A percentile compares a stretch with the other conserved stretches of the same genome.
These are phyloP conservation scores for Heterotilapia buettikoferi DNA, from an alignment of 2,113 vertebrate genomes.

Conservation along the genomic window DNA sequence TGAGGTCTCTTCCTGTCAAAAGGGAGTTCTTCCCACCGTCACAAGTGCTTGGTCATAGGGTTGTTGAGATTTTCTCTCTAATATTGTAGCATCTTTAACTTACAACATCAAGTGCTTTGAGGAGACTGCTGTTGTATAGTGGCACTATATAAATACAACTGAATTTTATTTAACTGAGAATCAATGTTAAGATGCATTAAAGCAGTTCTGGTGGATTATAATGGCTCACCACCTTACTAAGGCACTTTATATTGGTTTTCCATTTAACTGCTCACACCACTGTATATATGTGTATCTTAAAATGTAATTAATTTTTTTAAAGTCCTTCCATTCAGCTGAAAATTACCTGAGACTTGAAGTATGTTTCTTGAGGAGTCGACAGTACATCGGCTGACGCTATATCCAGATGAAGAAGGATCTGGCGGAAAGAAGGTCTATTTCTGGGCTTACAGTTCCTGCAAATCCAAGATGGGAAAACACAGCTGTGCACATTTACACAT, in stretches of 20 bases:
- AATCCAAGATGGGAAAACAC: slow-evolving; percentile 19
- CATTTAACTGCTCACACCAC: neutral
- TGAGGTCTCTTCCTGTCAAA: neutral
- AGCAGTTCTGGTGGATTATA: neutral
- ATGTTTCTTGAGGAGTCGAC: slow-evolving; percentile 94
- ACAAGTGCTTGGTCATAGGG: neutral
- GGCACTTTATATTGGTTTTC: neutral
- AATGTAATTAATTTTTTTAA: neutral
- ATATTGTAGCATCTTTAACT: neutral
- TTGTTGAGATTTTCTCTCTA: neutral
- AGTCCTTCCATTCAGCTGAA: neutral
- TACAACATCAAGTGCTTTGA: rapidly evolving
- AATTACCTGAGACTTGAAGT: slow-evolving; percentile 91
- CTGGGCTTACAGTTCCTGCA: slow-evolving; percentile 93
- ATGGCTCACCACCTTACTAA: neutral
- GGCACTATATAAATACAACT: neutral
- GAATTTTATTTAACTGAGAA: neutral
- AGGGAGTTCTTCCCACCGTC: neutral
- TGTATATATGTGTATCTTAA: neutral
- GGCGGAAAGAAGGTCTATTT: slow-evolving; percentile 93
- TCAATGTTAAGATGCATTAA: neutral
- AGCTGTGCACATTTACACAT: slow-evolving; percentile 18
- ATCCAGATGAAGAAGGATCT: slow-evolving; percentile 94
- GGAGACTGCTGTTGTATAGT: neutral
- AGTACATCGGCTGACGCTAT: slow-evolving; percentile 94